These are phyloP conservation scores for Plodia interpunctella DNA, from an alignment of 1,140 invertebrate species.

Conservation along the genomic window DNA sequence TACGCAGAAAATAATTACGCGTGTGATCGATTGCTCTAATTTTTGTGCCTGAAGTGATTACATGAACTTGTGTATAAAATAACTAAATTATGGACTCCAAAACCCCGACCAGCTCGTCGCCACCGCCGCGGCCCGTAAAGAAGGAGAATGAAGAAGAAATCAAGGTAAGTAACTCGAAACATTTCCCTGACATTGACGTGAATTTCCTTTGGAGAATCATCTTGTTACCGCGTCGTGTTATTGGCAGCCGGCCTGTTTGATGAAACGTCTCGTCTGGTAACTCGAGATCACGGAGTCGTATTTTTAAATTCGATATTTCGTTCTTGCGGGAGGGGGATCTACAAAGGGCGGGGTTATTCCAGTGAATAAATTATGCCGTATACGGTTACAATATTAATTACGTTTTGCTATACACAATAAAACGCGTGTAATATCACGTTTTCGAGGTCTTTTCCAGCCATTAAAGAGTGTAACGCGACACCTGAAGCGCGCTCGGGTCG, in stretches of 20 bases:
- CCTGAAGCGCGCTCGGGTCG: constrained; percentile 74
- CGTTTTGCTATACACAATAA: constrained; percentile 74
- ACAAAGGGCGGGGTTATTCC: constrained; percentile 45
- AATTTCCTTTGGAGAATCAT: constrained; percentile 54
- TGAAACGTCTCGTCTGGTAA: constrained; percentile 48
- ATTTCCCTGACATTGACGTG: constrained; percentile 46
- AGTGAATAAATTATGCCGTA: constrained; percentile 67
- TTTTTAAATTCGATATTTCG: constrained; percentile 72
- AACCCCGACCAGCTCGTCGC: constrained; percentile 38
- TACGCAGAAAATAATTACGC: neutral
- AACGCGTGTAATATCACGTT: constrained; percentile 76
- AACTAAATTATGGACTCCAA: constrained; percentile 58
- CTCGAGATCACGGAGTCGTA: constrained; percentile 57
- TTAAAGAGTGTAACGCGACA: constrained; percentile 76
- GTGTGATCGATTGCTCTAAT: too few relatives aligned
- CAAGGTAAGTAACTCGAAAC: constrained; percentile 59
- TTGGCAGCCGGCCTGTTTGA: constrained; percentile 60
- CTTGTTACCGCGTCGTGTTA: constrained; percentile 47
- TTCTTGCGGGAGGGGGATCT: constrained; percentile 37
- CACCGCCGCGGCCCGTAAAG: constrained; percentile 63
- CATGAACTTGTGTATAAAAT: constrained; percentile 26
- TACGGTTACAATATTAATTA: constrained; percentile 74
- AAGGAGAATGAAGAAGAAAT: constrained; percentile 77
- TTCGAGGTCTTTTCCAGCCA: constrained; percentile 77
- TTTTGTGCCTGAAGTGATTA: constrained; percentile 8